Evolutionary conservation across 1,140 invertebrate genomes (phyloP).

Genomic region (Palaemon carinicauda): DNA sequence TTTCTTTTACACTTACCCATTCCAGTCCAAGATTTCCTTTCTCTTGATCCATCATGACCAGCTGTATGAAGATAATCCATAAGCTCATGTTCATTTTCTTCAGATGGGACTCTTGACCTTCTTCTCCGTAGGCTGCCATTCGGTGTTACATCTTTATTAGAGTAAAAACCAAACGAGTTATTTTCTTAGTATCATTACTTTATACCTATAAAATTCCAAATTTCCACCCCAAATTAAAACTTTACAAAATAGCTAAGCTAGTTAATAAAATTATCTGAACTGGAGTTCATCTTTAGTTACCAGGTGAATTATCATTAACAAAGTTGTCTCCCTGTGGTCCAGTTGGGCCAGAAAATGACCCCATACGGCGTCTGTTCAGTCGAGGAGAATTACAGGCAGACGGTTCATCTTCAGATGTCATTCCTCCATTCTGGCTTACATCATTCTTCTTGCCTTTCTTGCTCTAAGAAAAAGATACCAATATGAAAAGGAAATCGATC

Average conservation of each 20-base stretch:
- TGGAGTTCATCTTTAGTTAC: constrained; percentile 64
- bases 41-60: constrained; percentile 77
- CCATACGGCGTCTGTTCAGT: constrained; percentile 73
- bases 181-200: no score
- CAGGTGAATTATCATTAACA: constrained; percentile 78
- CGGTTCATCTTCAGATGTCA: constrained; percentile 67
- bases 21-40: constrained; percentile 85
- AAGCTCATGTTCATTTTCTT: constrained; percentile 83
- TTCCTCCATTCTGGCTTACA: constrained; percentile 47
- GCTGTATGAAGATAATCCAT: constrained; percentile 85
- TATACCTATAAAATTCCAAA: no score
- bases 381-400: constrained; percentile 75
- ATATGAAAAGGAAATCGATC: no score
- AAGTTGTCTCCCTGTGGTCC: constrained; percentile 60
- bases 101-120: constrained; percentile 80
- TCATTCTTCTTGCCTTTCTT: constrained; percentile 62
- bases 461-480: constrained; percentile 69
- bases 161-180: background rate
- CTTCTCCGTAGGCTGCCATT: constrained; percentile 84
- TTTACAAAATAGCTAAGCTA: no score
- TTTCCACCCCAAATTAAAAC: background rate
- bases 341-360: constrained; percentile 71
- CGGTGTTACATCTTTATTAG: constrained; percentile 79
- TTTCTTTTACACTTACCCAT: constrained; percentile 71
- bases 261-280: background rate